Base-by-base conservation (phyloP, 2,888 invertebrate species). In the Drosophila kambysellisi region DNA sequence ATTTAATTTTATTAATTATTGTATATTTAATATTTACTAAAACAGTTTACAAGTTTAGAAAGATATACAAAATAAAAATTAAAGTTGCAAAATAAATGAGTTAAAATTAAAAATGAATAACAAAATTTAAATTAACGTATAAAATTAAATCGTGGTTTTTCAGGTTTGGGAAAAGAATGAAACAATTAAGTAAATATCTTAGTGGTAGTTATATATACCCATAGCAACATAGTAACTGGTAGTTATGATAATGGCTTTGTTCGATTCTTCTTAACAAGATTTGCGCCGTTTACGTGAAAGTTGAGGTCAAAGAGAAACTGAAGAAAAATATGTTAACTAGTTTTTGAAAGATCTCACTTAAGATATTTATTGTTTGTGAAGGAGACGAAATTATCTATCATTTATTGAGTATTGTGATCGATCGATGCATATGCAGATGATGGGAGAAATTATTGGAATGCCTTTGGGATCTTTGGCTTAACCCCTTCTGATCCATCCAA, bases 391-490 rank as follows among this genome's bases (percentile, higher is more conserved):
- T 35, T 7, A 37, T 43, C 30, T 9, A 46, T 15, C 56, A 35
- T 39, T 61, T 25, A n/a, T 30, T 51, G n/a, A 62, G 30, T 32
- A 51, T 17, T 46, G 33, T 70, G 56, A 66, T 74, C 60, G 70
- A 77, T 70, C 25, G 54, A 60, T 61, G 46, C 64, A 64, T 51
- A 57, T 61, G 63, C 63, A 67, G 61, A 71, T 62, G 35, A 25
- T 69, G 35, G 39, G n/a, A 37, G 50, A 43, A 33, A 51, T 46
- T 46, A 15, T 46, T 46, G 17, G 17, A 37, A 17, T 48, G 37
- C 50, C 46, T 37, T 37, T 29, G 29, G 65, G 43, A 57, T 35
- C 37, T 20, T n/a, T 39, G 25, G 51, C 25, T 37, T 54, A 72
- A 25, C 50, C 54, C 33, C 5, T 50, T 20, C 43, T 20, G 51